These are phyloP conservation scores for Theristicus caerulescens DNA, from an alignment of 2,113 vertebrate species.

Conservation along the genomic window DNA sequence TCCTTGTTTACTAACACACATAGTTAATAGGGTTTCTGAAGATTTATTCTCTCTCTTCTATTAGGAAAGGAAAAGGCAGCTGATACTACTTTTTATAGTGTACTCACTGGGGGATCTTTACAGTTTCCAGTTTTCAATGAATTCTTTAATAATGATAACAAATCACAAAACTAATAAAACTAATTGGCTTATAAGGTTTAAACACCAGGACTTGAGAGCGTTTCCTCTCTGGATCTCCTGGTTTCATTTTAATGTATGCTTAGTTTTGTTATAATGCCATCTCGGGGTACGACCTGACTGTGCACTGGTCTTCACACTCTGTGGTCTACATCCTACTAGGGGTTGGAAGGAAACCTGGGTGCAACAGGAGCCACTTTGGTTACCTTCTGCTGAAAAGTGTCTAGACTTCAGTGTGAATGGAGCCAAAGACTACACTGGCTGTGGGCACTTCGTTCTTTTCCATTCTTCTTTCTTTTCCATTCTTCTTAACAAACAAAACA, in stretches of 20 bases:
- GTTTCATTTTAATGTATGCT: background rate
- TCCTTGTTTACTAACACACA: background rate
- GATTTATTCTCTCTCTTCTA: background rate
- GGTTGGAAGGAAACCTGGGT: background rate
- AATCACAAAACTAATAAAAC: background rate
- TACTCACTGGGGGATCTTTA: background rate
- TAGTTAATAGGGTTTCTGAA: background rate
- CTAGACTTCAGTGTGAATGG: background rate
- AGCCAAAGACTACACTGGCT: background rate
- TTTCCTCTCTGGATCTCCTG: background rate
- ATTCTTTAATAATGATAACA: background rate
- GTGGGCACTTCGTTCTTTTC: background rate
- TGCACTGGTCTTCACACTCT: background rate
- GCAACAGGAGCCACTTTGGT: background rate
- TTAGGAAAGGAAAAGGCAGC: background rate
- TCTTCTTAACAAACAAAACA: background rate
- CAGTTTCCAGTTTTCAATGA: background rate
- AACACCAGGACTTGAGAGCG: background rate
- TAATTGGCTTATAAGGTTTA: background rate
- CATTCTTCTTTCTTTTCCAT: background rate
- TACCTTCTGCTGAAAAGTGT: background rate
- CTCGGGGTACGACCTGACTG: background rate
- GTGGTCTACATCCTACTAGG: background rate
- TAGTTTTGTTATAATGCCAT: background rate
- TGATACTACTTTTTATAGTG: background rate